phyloP scores from a whole-genome alignment of 1,140 invertebrate genomes.

The Sogatella furcifera region DNA sequence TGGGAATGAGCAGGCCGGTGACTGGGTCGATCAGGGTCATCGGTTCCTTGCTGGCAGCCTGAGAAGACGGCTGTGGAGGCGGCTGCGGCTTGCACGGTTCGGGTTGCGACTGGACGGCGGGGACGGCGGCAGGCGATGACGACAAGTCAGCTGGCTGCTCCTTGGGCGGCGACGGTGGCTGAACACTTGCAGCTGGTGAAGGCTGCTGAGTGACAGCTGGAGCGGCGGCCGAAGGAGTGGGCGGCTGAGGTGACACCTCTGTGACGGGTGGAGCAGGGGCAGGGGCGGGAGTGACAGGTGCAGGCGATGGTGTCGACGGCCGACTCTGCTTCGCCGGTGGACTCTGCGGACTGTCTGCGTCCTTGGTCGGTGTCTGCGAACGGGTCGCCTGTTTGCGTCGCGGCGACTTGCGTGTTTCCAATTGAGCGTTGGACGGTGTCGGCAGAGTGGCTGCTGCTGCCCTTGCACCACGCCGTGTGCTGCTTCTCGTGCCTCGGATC shows the following conservation, averaged over 20 bases:
- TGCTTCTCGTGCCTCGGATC: conserved; percentile 18
- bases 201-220: background rate
- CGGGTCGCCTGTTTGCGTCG: conserved; percentile 14
- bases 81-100: conserved; percentile 4
- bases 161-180: conserved; percentile 14
- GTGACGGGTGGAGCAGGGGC: background rate
- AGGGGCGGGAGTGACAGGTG: background rate
- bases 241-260: background rate
- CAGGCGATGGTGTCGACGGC: conserved; percentile 26
- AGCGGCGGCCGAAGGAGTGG: background rate
- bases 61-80: too few relatives aligned
- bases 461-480: conserved; percentile 27
- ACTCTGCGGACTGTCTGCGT: background rate
- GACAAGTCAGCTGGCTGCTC: conserved; percentile 22
- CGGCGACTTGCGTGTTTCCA: conserved; percentile 20
- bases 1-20: conserved; percentile 58
- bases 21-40: conserved; percentile 61
- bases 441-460: conserved; percentile 16
- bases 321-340: conserved; percentile 33
- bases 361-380: background rate
- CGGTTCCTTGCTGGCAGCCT: conserved; percentile 37
- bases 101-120: conserved; percentile 10
- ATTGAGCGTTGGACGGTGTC: background rate
- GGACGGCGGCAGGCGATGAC: background rate
- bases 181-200: conserved; percentile 10